Conservation (phyloP, 2,888 invertebrate species). For the Pollenia amentaria region DNA sequence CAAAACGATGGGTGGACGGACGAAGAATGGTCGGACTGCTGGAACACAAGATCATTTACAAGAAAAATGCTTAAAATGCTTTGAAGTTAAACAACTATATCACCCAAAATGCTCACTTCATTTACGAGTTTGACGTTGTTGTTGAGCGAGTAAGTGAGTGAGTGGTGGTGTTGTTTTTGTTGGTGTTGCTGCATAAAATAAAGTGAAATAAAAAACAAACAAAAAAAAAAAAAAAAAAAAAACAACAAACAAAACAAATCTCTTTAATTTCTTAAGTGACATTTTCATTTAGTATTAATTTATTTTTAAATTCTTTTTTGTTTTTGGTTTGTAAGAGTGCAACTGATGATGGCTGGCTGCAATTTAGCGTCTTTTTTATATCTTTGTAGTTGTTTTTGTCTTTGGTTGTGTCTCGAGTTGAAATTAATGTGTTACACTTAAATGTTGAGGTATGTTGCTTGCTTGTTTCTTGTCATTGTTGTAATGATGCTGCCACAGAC, state of each 20-base stretch:
- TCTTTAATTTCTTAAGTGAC: constrained; percentile 72
- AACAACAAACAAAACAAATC: constrained; percentile 70
- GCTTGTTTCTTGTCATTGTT: constrained; percentile 69
- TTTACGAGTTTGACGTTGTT: constrained; percentile 53
- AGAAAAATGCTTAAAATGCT: constrained; percentile 66
- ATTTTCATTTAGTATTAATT: constrained; percentile 72
- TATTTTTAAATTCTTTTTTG: constrained; percentile 64
- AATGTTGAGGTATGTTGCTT: constrained; percentile 72
- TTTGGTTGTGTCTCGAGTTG: constrained; percentile 29
- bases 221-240: constrained; percentile 62
- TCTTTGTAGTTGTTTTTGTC: constrained; percentile 22
- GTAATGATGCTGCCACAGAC: constrained; percentile 42
- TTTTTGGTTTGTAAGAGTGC: constrained; percentile 24
- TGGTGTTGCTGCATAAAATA: constrained; percentile 24
- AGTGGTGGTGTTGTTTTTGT: constrained; percentile 16
- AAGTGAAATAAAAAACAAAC: constrained; percentile 46
- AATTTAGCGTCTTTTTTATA: constrained; percentile 14
- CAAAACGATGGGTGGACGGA: background rate
- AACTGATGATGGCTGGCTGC: constrained; percentile 40
- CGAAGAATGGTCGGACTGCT: background rate
- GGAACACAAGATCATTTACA: constrained; percentile 63
- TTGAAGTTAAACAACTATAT: constrained; percentile 69
- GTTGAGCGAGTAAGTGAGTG: constrained; percentile 66
- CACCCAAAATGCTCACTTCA: constrained; percentile 66
- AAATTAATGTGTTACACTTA: constrained; percentile 75